phyloP scores from a whole-genome alignment of 2,888 invertebrate species.

The Melitaea athalia region DNA sequence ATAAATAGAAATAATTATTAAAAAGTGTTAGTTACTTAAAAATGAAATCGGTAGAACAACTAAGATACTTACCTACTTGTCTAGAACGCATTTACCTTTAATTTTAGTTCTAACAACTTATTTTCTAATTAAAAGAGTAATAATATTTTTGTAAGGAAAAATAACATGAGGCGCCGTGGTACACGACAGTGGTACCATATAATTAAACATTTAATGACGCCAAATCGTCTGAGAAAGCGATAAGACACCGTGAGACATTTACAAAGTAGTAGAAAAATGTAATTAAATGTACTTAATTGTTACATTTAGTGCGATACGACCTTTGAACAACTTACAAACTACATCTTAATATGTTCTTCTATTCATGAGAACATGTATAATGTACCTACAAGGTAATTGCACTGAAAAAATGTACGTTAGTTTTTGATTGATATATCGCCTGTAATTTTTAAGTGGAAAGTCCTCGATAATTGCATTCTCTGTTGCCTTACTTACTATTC shows the following conservation, averaged over 20 bases:
- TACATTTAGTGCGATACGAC: slow-evolving; percentile 16
- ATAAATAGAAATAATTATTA: no score
- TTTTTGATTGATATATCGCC: no score
- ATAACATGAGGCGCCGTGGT: background rate
- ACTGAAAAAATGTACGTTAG: no score
- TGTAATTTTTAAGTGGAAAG: no score
- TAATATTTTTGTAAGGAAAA: background rate
- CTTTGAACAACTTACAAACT: background rate
- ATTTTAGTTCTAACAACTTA: no score
- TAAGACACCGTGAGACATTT: slow-evolving; percentile 42
- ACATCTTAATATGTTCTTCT: background rate
- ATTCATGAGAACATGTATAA: background rate
- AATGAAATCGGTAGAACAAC: no score
- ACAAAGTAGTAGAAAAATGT: slow-evolving; percentile 40
- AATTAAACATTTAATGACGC: slow-evolving; percentile 34
- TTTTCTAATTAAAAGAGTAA: background rate
- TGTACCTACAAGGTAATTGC: no score
- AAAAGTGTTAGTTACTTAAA: no score
- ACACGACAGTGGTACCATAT: slow-evolving; percentile 17
- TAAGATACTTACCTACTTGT: no score
- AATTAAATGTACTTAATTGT: slow-evolving; percentile 29
- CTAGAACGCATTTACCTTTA: no score
- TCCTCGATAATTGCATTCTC: no score
- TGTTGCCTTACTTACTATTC: no score
- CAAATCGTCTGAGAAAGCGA: slow-evolving; percentile 43